Percentiles rank a stretch among this genome's conserved stretches.
These are phyloP conservation scores for Epicauta chinensis DNA, from an alignment of 1,140 invertebrate genomes.

Conservation along the genomic window DNA sequence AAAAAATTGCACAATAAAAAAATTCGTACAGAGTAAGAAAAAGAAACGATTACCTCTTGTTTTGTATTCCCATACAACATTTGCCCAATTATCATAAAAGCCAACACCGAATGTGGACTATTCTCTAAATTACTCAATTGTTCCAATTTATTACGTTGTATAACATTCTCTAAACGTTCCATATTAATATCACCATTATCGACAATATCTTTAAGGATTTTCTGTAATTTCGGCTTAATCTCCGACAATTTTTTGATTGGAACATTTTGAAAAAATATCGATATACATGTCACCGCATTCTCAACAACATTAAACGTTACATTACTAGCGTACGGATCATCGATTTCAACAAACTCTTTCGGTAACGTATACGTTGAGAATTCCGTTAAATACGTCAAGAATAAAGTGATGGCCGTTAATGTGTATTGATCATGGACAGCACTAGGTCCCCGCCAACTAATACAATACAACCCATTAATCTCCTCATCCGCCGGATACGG, in stretches of 20 bases:
- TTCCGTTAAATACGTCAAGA: conserved; percentile 79
- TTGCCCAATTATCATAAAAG: conserved; percentile 72
- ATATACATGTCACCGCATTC: conserved; percentile 63
- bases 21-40: background rate
- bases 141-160: conserved; percentile 67
- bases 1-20: conserved; percentile 1
- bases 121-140: conserved; percentile 67
- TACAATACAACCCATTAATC: conserved; percentile 71
- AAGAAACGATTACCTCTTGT: conserved; percentile 54
- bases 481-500: conserved; percentile 82
- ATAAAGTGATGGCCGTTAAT: conserved; percentile 58
- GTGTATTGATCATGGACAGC: conserved; percentile 50
- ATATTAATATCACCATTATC: conserved; percentile 61
- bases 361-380: conserved; percentile 79
- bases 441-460: conserved; percentile 81
- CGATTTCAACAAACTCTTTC: conserved; percentile 75
- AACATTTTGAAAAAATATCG: conserved; percentile 72
- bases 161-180: conserved; percentile 63
- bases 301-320: conserved; percentile 64
- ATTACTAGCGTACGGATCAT: conserved; percentile 73
- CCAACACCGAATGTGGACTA: conserved; percentile 66
- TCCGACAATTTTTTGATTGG: conserved; percentile 58
- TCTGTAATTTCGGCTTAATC: conserved; percentile 55
- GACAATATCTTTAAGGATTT: conserved; percentile 50
- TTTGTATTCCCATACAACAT: conserved; percentile 71